phyloP scores from a whole-genome alignment of 64 coral and sea anemone species.

The Orbicella faveolata region DNA sequence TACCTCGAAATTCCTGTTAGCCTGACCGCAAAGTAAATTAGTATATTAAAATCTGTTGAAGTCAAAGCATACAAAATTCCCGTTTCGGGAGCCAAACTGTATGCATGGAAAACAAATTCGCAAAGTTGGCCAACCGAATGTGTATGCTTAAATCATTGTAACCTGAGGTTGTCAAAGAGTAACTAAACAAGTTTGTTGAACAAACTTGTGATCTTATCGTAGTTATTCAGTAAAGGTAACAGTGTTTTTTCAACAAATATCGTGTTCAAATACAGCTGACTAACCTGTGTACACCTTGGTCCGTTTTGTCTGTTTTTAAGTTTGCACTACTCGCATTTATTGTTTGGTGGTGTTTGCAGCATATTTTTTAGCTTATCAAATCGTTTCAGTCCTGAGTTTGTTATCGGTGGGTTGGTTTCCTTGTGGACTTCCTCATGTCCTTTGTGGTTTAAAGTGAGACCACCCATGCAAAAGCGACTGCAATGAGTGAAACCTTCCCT shows the following conservation, averaged over 20 bases:
- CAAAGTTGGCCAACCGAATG: not conserved
- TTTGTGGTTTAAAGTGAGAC: not conserved
- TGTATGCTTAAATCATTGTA: not conserved
- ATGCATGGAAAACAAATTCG: not conserved
- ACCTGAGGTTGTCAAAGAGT: not conserved
- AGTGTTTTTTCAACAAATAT: conserved; percentile 26
- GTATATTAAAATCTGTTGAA: not conserved
- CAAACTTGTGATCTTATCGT: conserved; percentile 35
- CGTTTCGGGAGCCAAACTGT: not conserved
- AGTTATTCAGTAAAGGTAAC: not conserved
- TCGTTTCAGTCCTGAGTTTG: not conserved
- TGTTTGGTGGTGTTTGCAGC: not conserved
- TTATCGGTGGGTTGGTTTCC: not conserved
- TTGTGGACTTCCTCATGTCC: not conserved
- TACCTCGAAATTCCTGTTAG: not conserved
- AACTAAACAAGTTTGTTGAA: conserved; percentile 17
- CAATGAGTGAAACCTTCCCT: not conserved
- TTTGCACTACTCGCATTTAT: not conserved
- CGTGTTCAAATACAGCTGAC: not conserved
- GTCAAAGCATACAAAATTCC: not conserved
- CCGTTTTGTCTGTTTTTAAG: not conserved
- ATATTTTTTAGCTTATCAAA: not conserved
- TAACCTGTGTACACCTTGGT: not conserved
- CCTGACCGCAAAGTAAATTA: not conserved
- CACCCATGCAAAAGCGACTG: not conserved